phyloP scores from a whole-genome alignment of 2,113 vertebrate genomes.

The Hippocampus zosterae region DNA sequence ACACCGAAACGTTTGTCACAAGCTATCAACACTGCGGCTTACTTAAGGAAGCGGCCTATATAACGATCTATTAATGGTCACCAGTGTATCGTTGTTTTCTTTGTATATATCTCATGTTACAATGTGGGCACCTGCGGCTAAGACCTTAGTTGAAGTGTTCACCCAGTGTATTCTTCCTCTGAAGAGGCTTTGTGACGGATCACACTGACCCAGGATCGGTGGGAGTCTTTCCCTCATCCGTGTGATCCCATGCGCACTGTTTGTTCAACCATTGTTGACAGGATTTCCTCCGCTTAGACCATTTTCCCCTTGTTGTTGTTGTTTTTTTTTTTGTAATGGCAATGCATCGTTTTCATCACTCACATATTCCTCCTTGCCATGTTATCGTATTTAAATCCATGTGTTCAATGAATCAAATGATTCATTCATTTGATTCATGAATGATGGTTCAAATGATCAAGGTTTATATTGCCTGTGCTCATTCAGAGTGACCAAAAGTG shows the following conservation, averaged over 20 bases:
- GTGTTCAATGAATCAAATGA: constrained; percentile 13
- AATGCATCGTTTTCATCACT: neutral
- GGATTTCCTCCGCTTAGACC: constrained; percentile 61
- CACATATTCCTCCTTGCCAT: neutral
- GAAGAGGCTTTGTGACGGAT: constrained; percentile 23
- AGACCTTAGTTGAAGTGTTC: neutral
- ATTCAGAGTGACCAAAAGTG: constrained; percentile 13
- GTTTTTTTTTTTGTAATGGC: neutral
- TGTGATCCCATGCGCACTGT: constrained; percentile 51
- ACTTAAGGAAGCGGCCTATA: too few species aligned
- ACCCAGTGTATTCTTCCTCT: neutral
- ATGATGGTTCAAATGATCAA: constrained; percentile 10
- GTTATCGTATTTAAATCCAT: neutral
- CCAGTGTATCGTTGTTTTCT: too few species aligned
- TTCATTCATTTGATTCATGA: too few species aligned
- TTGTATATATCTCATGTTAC: too few species aligned
- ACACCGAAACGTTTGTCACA: too few species aligned
- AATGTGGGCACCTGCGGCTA: too few species aligned
- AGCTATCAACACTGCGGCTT: too few species aligned
- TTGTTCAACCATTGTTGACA: constrained; percentile 60
- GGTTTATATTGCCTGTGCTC: neutral
- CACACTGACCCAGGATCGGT: constrained; percentile 12
- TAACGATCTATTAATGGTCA: too few species aligned
- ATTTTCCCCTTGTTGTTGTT: constrained; percentile 16
- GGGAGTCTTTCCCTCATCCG: constrained; percentile 34